Evolutionary conservation across 2,797 vertebrate species (phyloP).

Genomic region (Esox masquinongy): DNA sequence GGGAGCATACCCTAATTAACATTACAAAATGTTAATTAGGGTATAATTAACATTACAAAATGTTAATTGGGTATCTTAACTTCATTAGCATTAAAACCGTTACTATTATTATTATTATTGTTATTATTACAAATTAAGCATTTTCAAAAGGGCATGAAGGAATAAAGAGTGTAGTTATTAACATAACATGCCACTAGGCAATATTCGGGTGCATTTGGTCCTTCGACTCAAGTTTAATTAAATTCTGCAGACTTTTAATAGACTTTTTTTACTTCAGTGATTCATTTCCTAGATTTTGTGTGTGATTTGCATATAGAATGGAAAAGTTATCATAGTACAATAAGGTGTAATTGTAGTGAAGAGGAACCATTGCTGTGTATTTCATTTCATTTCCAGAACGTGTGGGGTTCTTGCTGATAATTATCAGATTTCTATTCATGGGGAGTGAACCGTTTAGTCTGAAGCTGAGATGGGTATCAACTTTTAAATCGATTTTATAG

Average conservation of each 20-base stretch:
- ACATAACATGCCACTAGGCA: not conserved
- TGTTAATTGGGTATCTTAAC: not conserved
- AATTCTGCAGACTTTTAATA: conserved; percentile 10
- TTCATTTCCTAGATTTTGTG: conserved; percentile 16
- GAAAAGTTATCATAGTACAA: conserved; percentile 20
- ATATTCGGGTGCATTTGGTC: not conserved
- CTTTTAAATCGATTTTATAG: conserved; percentile 6
- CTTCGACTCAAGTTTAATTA: not conserved
- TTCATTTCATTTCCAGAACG: not conserved
- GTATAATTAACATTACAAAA: conserved; percentile 12
- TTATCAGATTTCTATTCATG: conserved; percentile 1
- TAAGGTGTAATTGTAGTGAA: conserved; percentile 36
- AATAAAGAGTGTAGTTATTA: not conserved
- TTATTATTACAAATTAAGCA: not conserved
- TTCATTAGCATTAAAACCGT: too few relatives aligned
- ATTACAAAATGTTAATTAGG: conserved; percentile 10
- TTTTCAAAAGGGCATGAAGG: not conserved
- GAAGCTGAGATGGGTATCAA: not conserved
- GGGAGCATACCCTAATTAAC: not conserved
- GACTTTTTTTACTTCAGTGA: conserved; percentile 13
- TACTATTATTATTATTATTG: not conserved
- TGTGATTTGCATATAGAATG: conserved; percentile 23
- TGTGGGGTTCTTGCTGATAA: conserved; percentile 7
- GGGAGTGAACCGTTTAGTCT: conserved; percentile 9
- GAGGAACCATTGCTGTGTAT: conserved; percentile 21